Evolutionary conservation across 1,140 invertebrate genomes (phyloP).

Genomic region (Mya arenaria): DNA sequence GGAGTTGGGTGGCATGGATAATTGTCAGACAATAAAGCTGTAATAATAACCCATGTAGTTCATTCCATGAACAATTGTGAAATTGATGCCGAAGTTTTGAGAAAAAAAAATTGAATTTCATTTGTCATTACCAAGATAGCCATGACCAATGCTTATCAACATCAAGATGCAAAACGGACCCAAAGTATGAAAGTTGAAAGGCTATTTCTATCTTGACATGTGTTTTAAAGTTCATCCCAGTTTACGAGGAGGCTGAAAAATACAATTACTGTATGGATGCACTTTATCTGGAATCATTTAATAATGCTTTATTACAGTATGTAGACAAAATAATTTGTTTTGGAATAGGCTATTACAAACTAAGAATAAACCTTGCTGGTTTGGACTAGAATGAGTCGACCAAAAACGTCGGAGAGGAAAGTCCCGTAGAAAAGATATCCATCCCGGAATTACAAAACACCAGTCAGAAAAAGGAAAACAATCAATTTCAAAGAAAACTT

Average conservation of each 20-base stretch:
- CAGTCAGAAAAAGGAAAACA: slow-evolving; percentile 5
- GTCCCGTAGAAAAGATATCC: not conserved
- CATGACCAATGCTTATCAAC: not conserved
- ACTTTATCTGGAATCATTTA: too few relatives aligned
- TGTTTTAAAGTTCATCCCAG: too few relatives aligned
- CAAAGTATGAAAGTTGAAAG: slow-evolving; percentile 2
- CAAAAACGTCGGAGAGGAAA: not conserved
- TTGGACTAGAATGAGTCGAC: not conserved
- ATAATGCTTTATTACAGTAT: not conserved
- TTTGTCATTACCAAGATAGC: not conserved
- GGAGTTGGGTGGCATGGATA: not conserved
- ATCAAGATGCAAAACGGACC: slow-evolving; percentile 6
- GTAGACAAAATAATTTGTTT: slow-evolving; percentile 11
- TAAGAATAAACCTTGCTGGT: slow-evolving; percentile 6
- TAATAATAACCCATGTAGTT: not conserved
- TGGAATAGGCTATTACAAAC: not conserved
- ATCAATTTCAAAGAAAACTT: not conserved
- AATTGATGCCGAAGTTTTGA: not conserved
- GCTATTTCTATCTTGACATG: too few relatives aligned
- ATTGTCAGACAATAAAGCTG: not conserved
- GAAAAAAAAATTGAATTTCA: not conserved
- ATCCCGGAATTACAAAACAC: not conserved
- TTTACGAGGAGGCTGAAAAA: not conserved
- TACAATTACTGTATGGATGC: slow-evolving; percentile 3
- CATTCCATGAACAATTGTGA: not conserved